Evolutionary conservation across 2,113 vertebrate genomes (phyloP).

Genomic region (Anoplopoma fimbria): DNA sequence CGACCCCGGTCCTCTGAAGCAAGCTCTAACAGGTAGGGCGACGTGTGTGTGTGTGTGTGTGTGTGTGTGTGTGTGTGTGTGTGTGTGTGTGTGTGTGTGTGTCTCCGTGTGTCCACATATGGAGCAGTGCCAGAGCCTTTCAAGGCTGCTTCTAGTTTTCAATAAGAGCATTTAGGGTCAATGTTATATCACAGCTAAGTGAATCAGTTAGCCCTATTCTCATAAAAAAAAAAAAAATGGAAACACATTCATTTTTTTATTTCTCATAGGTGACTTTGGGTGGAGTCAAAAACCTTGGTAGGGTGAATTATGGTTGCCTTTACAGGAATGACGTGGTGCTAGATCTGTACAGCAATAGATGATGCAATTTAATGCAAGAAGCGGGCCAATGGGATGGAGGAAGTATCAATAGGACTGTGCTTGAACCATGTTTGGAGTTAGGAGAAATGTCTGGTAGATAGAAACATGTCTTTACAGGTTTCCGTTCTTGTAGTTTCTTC

Average conservation of each 20-base stretch:
- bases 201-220: constrained; percentile 20
- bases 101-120: neutral
- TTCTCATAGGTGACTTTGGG: constrained; percentile 69
- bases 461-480: constrained; percentile 13
- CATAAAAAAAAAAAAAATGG: constrained; percentile 34
- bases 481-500: neutral
- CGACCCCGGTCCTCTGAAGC: constrained; percentile 50
- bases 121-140: constrained; percentile 38
- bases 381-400: constrained; percentile 39
- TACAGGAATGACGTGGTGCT: constrained; percentile 41
- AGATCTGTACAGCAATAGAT: constrained; percentile 59
- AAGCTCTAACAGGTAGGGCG: constrained; percentile 56
- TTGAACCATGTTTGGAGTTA: constrained; percentile 12
- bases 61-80: constrained; percentile 20
- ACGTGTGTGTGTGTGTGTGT: constrained; percentile 22
- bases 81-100: neutral
- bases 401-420: constrained; percentile 15
- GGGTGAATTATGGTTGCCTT: constrained; percentile 58
- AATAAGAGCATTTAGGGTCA: constrained; percentile 42
- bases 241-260: constrained; percentile 22
- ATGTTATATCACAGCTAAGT: constrained; percentile 27
- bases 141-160: constrained; percentile 21
- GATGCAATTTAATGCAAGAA: constrained; percentile 74
- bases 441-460: constrained; percentile 10
- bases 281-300: constrained; percentile 36